Base-by-base conservation (phyloP, 2,888 invertebrate genomes). In the Zootermopsis nevadensis region DNA sequence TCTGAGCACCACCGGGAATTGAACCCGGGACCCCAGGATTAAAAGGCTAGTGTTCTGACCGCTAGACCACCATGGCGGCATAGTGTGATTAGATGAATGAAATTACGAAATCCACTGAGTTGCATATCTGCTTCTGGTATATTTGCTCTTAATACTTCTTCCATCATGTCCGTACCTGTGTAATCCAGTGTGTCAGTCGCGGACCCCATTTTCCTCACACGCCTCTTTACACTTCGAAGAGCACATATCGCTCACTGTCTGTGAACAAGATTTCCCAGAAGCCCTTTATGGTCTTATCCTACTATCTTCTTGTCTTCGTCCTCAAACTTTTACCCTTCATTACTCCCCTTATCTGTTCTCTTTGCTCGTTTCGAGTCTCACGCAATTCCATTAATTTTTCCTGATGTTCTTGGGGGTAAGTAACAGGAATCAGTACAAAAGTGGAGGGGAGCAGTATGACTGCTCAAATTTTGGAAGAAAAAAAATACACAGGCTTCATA, bases 241-340 rank as follows among this genome's bases (percentile, higher is more conserved):
- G 27, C 69, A 69, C 30, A 19, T 33, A 69, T 69, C 33, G 19
- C 33, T 33, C 69, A 30, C 31, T 69, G 69, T 69, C 69, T 69
- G 67, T 67, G 31, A 33, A 22, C 33, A 31, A 69, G 69, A 69
- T 69, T 69, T 33, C 69, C 69, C 33, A 69, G 33, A 22, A 69
- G 69, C 27, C 69, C 69, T 69, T 69, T 33, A 69, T 69, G 33
- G 33, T 33, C 33, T 22, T 3, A 67, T n/a, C 30, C 67, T 27
- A 30, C 67, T 30, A 19, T 67, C 67, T 67, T 67, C 67, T 30
- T 67, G 67, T 27, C 67, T 67, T 67, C 67, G 30, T 31, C 67
- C 30, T 27, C 67, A 69, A 69, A 69, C 69, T 69, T 69, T 24
- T 69, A 69, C 33, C 30, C 33, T 69, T 69, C 33, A 69, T 69